A percentile compares a stretch with the other conserved stretches of the same genome.
These are phyloP conservation scores for Drosophila truncata DNA, from an alignment of 1,140 invertebrate genomes.

Conservation along the genomic window DNA sequence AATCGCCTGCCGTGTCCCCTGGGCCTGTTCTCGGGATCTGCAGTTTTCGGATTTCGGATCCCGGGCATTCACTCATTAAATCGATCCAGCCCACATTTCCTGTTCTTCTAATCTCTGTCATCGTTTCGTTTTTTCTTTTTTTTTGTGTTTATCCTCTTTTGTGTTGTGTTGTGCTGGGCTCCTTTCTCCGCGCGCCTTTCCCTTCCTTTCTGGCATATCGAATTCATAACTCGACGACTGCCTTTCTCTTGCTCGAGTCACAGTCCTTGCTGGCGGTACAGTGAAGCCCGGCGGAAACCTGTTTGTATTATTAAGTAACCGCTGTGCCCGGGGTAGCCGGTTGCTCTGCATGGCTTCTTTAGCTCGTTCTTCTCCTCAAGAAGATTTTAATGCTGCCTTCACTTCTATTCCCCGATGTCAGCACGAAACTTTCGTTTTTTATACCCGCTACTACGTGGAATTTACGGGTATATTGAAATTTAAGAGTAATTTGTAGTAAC, in stretches of 20 bases:
- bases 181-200: slow-evolving; percentile 13
- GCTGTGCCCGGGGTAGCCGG: slow-evolving; percentile 58
- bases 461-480: slow-evolving; percentile 7
- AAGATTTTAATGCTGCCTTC: slow-evolving; percentile 39
- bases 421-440: slow-evolving; percentile 78
- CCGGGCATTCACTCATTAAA: slow-evolving; percentile 59
- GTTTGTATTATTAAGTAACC: slow-evolving; percentile 82
- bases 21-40: slow-evolving; percentile 22
- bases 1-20: slow-evolving; percentile 2
- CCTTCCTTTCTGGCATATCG: slow-evolving; percentile 60
- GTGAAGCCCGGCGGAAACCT: slow-evolving; percentile 56
- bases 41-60: slow-evolving; percentile 44
- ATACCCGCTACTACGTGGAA: slow-evolving; percentile 23
- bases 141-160: slow-evolving; percentile 15
- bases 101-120: slow-evolving; percentile 63
- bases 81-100: slow-evolving; percentile 69
- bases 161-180: slow-evolving; percentile 6
- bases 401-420: slow-evolving; percentile 39
- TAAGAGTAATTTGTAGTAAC: neutral
- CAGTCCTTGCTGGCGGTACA: slow-evolving; percentile 34
- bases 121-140: slow-evolving; percentile 30
- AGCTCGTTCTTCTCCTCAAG: slow-evolving; percentile 42
- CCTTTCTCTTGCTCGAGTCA: slow-evolving; percentile 51
- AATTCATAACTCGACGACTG: slow-evolving; percentile 62
- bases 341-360: slow-evolving; percentile 66